A percentile compares a stretch with the other conserved stretches of the same genome.
phyloP scores from a whole-genome alignment of 2,113 vertebrate species.

The Semnornis frantzii region DNA sequence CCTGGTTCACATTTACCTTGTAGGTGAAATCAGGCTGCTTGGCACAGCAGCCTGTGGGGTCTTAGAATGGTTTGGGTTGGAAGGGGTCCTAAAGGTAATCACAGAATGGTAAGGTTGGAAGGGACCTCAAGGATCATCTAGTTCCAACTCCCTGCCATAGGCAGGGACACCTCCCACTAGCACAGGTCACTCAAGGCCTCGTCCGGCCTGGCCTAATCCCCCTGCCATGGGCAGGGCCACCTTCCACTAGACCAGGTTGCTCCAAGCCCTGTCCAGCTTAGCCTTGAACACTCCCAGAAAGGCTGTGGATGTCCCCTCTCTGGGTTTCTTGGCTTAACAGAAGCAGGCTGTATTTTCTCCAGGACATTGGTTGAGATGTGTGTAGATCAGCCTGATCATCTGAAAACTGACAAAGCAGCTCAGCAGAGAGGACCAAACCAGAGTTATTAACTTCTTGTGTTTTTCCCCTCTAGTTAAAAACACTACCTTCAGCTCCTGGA shows the following conservation, averaged over 20 bases:
- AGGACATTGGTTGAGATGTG: accelerated
- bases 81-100: neutral
- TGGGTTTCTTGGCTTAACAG: neutral
- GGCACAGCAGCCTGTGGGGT: neutral
- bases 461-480: accelerated
- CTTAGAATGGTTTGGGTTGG: neutral
- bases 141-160: too few relatives aligned
- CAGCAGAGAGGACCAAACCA: neutral
- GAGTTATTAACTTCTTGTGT: neutral
- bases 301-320: neutral
- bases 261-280: neutral
- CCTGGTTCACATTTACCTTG: accelerated
- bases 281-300: neutral
- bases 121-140: too few relatives aligned
- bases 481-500: neutral
- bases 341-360: neutral
- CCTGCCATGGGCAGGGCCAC: neutral
- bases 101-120: too few relatives aligned
- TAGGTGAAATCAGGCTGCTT: neutral
- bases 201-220: neutral
- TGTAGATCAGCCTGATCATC: neutral
- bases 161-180: too few relatives aligned
- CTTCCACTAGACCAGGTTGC: neutral
- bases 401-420: neutral
- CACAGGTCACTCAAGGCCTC: too few relatives aligned